A percentile compares a stretch with the other conserved stretches of the same genome.
These are phyloP conservation scores for Wasmannia auropunctata DNA, from an alignment of 1,140 invertebrate genomes.

Conservation along the genomic window DNA sequence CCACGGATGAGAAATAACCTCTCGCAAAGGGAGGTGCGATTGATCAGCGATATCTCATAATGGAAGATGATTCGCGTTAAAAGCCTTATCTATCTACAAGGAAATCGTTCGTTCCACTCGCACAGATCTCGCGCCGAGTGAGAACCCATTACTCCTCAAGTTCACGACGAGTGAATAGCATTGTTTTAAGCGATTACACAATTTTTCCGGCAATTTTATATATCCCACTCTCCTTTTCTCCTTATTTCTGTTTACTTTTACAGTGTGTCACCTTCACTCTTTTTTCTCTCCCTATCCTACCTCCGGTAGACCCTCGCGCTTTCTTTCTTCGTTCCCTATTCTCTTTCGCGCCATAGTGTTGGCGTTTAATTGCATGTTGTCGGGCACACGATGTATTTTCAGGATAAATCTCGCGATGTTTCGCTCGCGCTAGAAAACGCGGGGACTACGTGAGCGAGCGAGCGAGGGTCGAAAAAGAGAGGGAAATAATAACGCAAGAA, in stretches of 20 bases:
- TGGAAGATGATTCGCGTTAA: conserved; percentile 10
- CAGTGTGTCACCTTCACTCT: conserved; percentile 3
- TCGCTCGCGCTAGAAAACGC: conserved; percentile 62
- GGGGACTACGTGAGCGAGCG: not conserved
- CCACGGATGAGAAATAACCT: not conserved
- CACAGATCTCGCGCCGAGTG: not conserved
- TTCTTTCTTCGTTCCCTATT: conserved; percentile 11
- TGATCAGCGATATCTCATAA: conserved; percentile 13
- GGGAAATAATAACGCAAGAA: not conserved
- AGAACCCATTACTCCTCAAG: conserved; percentile 37
- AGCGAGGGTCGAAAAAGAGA: not conserved
- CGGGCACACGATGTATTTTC: conserved; percentile 65
- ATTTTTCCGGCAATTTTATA: conserved; percentile 39
- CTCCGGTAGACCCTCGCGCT: not conserved
- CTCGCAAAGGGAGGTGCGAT: not conserved
- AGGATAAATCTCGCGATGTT: conserved; percentile 64
- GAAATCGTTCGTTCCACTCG: not conserved
- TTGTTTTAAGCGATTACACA: conserved; percentile 45
- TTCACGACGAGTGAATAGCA: conserved; percentile 33
- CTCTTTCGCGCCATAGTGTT: conserved; percentile 16
- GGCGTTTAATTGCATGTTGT: conserved; percentile 71
- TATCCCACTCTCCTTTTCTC: not conserved
- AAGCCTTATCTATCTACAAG: not conserved
- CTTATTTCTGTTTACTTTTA: not conserved
- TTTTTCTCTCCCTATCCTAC: not conserved